Conservation (phyloP, 2,888 invertebrate genomes). For the Watsonalla cultraria region DNA sequence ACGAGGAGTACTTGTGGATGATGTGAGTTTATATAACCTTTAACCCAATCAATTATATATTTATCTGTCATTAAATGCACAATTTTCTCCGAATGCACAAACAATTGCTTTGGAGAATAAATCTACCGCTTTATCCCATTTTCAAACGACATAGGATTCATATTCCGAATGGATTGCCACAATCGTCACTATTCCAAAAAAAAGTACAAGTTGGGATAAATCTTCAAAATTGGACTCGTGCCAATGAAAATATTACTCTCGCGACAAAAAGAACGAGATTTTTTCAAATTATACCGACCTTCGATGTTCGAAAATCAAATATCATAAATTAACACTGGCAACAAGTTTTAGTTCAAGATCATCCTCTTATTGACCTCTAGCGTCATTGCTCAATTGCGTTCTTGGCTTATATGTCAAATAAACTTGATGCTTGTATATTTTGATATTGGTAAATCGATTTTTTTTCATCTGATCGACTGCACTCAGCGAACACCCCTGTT, state of each 20-base stretch:
- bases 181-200: neutral
- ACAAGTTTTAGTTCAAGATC: neutral
- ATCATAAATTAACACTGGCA: neutral
- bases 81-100: neutral
- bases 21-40: conserved; percentile 49
- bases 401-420: neutral
- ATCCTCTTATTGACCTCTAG: neutral
- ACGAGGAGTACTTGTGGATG: conserved; percentile 72
- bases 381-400: neutral
- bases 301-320: too few species aligned
- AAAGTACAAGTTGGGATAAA: neutral
- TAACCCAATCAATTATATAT: neutral
- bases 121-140: neutral
- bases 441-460: too few species aligned
- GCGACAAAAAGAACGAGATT: neutral
- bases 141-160: neutral
- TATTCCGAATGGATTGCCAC: neutral
- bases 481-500: too few species aligned
- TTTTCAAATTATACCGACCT: too few species aligned
- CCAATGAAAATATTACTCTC: neutral
- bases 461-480: too few species aligned
- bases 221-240: neutral
- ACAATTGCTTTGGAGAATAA: too few species aligned
- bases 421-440: neutral
- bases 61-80: neutral